Conservation (phyloP, 2,113 vertebrate species). For the Urocolius indicus region DNA sequence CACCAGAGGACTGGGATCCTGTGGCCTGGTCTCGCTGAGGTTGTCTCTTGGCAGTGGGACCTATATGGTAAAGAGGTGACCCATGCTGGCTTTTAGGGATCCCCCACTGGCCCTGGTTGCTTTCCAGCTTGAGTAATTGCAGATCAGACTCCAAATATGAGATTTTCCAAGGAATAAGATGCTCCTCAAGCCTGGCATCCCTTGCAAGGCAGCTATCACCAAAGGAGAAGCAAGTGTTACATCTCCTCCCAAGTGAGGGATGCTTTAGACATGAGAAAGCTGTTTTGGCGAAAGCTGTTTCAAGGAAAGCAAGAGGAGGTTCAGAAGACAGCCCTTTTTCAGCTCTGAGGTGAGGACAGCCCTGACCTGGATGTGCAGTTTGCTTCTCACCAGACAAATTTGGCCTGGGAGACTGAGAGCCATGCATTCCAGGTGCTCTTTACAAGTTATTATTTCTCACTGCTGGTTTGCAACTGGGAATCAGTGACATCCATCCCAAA, state of each 20-base stretch:
- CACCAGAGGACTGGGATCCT: accelerated
- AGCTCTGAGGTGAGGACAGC: not conserved
- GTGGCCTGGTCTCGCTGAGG: not conserved
- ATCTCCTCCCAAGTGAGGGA: accelerated
- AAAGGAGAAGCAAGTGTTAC: not conserved
- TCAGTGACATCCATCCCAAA: not conserved
- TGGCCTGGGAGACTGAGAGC: not conserved
- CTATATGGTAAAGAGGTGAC: accelerated
- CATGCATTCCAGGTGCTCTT: not conserved
- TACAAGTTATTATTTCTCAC: not conserved
- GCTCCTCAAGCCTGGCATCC: accelerated
- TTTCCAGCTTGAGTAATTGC: not conserved
- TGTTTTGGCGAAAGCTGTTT: accelerated
- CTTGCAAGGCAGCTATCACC: not conserved
- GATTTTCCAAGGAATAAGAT: not conserved
- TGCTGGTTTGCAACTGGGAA: accelerated
- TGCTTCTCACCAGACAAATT: not conserved
- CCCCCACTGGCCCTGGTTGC: not conserved
- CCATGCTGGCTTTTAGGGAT: not conserved
- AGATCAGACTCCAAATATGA: not conserved
- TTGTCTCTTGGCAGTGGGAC: not conserved
- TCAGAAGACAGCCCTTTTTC: not conserved
- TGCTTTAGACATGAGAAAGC: not conserved
- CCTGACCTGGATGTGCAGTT: not conserved
- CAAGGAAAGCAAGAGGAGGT: not conserved